These are phyloP conservation scores for Lamproptera curius DNA, from an alignment of 2,888 invertebrate species.

Conservation along the genomic window DNA sequence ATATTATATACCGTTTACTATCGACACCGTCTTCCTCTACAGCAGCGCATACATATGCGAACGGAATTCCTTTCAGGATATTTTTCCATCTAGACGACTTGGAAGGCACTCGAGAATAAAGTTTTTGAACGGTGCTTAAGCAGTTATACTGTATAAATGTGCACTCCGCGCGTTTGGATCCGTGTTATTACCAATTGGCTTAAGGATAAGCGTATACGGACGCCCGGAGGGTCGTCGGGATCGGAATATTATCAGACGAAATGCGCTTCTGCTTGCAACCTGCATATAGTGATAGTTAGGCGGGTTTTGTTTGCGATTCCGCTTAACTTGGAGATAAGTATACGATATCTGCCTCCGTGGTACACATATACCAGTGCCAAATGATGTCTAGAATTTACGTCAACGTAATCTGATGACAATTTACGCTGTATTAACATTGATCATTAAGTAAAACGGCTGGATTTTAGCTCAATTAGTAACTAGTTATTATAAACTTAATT, in stretches of 20 bases:
- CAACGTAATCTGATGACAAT: too few species aligned
- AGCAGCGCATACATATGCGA: background rate
- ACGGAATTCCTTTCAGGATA: slow-evolving; percentile 1
- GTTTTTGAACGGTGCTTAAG: slow-evolving; percentile 10
- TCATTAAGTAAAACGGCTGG: too few species aligned
- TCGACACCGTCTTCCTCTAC: too few species aligned
- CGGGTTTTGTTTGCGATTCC: background rate
- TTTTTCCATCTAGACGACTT: slow-evolving; percentile 6
- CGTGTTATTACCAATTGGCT: slow-evolving; percentile 18
- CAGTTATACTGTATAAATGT: slow-evolving; percentile 11
- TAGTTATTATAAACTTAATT: too few species aligned
- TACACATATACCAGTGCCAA: too few species aligned
- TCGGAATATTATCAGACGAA: slow-evolving; percentile 7
- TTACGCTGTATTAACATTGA: too few species aligned
- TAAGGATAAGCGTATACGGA: slow-evolving; percentile 16
- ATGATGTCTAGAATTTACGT: too few species aligned
- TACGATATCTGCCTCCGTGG: background rate
- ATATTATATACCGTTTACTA: too few species aligned
- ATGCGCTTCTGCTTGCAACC: background rate
- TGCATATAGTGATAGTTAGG: background rate
- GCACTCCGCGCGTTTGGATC: slow-evolving; percentile 9
- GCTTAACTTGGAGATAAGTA: background rate
- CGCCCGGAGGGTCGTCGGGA: background rate
- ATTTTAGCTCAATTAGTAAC: too few species aligned
- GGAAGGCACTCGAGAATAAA: slow-evolving; percentile 4